Conservation (phyloP, 2,888 invertebrate species). For the Bugula neritina region DNA sequence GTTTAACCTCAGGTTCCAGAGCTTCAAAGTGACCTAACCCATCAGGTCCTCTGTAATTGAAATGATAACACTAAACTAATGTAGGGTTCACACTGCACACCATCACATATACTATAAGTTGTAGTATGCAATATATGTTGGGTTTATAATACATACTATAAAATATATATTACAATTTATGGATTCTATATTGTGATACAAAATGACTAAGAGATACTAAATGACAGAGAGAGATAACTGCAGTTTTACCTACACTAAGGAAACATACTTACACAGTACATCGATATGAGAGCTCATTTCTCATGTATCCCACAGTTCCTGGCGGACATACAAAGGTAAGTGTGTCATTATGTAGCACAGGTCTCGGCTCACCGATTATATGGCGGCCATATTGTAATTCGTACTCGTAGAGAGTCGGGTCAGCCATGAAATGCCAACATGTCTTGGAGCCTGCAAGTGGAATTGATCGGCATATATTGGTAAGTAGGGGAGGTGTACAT, state of each 20-base stretch:
- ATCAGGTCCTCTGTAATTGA: neutral
- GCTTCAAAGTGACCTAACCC: conserved; percentile 20
- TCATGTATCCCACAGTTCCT: neutral
- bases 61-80: neutral
- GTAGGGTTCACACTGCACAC: too few species aligned
- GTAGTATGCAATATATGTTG: too few species aligned
- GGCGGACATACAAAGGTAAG: conserved; percentile 8
- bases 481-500: too few species aligned
- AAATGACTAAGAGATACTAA: too few species aligned
- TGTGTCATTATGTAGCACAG: neutral
- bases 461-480: too few species aligned
- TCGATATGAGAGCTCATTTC: conserved; percentile 13
- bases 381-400: neutral
- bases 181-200: neutral
- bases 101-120: too few species aligned
- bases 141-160: too few species aligned
- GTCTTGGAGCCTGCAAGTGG: neutral
- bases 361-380: conserved; percentile 1
- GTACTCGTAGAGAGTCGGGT: neutral
- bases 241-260: too few species aligned
- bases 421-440: neutral
- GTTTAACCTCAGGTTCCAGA: neutral
- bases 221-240: too few species aligned
- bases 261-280: conserved; percentile 14
- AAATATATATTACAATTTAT: too few species aligned